phyloP scores from a whole-genome alignment of 1,140 invertebrate species.

The Cecropterus lyciades region DNA sequence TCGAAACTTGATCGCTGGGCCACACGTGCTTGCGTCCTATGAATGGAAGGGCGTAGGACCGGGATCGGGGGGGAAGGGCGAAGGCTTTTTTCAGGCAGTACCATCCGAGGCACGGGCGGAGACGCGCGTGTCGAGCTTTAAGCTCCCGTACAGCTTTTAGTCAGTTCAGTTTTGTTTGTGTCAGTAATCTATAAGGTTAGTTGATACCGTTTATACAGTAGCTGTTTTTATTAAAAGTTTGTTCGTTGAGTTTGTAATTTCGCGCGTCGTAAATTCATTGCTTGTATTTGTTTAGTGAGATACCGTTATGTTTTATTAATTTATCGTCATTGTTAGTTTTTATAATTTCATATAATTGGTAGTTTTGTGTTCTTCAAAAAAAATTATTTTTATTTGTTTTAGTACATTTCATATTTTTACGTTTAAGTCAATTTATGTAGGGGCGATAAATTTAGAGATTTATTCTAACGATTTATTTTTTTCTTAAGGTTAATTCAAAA shows the following conservation, averaged over 20 bases:
- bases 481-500: slow-evolving; percentile 46
- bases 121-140: slow-evolving; percentile 54
- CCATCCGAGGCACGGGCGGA: slow-evolving; percentile 50
- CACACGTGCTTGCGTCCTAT: slow-evolving; percentile 73
- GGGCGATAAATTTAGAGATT: background rate
- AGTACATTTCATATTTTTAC: too few species aligned
- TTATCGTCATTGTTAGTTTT: background rate
- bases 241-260: background rate
- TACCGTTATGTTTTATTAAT: background rate
- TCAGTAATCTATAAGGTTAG: slow-evolving; percentile 48
- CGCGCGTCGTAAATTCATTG: slow-evolving; percentile 6
- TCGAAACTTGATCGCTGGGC: slow-evolving; percentile 63
- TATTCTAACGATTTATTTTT: slow-evolving; percentile 21
- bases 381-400: too few species aligned
- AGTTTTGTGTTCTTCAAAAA: too few species aligned
- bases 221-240: background rate
- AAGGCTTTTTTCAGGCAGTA: slow-evolving; percentile 81
- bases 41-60: slow-evolving; percentile 66
- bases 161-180: slow-evolving; percentile 36
- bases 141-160: slow-evolving; percentile 40
- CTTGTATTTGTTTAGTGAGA: background rate
- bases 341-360: too few species aligned
- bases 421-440: background rate
- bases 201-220: slow-evolving; percentile 8
- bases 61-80: slow-evolving; percentile 47